phyloP scores from a whole-genome alignment of 2,888 invertebrate genomes.

The Caenorhabditis sp. region DNA sequence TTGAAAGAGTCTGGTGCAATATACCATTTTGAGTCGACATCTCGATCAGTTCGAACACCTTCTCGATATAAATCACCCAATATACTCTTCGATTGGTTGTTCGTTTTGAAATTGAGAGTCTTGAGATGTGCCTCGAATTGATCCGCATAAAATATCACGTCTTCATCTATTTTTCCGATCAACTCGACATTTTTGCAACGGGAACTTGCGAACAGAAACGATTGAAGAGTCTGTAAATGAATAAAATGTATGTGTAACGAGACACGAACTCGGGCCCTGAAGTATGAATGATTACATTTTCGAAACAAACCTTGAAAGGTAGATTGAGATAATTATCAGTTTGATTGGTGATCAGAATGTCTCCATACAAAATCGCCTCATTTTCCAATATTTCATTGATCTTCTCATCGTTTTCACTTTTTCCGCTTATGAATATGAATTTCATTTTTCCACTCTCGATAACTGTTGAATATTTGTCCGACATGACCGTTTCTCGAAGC shows the following conservation, averaged over 20 bases:
- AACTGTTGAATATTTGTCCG: neutral
- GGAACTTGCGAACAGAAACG: neutral
- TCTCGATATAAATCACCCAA: neutral
- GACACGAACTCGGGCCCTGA: no score
- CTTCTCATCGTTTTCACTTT: neutral
- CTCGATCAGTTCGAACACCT: neutral
- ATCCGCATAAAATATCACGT: neutral
- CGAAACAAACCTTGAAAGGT: neutral
- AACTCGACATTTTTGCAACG: neutral
- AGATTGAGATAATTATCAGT: neutral
- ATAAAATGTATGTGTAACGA: no score
- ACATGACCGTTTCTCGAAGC: neutral
- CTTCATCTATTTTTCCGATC: constrained; percentile 5
- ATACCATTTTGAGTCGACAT: neutral
- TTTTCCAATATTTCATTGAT: neutral
- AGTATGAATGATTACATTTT: no score
- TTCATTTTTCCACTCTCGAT: neutral
- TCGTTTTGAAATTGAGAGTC: neutral
- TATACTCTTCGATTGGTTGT: neutral
- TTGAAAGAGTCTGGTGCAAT: neutral
- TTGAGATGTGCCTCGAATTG: neutral
- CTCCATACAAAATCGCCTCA: neutral
- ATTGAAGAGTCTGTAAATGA: neutral
- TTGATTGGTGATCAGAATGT: neutral
- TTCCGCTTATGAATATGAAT: neutral